These are phyloP conservation scores for Megalurothrips usitatus DNA, from an alignment of 2,888 invertebrate genomes.

Conservation along the genomic window DNA sequence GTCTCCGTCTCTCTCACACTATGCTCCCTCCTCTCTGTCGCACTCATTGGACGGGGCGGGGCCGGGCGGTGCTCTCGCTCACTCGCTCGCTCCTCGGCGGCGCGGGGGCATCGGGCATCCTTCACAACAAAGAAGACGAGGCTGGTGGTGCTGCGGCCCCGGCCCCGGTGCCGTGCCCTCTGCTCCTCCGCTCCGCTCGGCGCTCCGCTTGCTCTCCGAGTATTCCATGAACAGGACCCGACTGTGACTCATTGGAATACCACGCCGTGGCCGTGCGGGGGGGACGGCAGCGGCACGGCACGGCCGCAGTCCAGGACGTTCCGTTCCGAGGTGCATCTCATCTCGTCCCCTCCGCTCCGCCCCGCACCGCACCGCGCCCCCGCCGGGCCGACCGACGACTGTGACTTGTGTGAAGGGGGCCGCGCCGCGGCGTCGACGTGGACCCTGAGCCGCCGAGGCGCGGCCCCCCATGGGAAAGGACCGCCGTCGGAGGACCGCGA, in stretches of 20 bases:
- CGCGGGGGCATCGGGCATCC: neutral
- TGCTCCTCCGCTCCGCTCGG: neutral
- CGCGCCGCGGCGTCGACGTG: too few relatives aligned
- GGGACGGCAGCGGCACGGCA: neutral
- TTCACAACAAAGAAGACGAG: conserved; percentile 13
- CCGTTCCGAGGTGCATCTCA: too few relatives aligned
- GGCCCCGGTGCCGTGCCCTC: neutral
- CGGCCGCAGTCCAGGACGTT: neutral
- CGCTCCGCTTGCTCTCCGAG: neutral
- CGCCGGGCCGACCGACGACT: neutral
- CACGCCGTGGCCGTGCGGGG: neutral
- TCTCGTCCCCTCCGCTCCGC: too few relatives aligned
- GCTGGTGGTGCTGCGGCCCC: neutral
- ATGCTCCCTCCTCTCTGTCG: conserved; percentile 8
- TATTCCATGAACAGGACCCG: too few relatives aligned
- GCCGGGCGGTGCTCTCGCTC: neutral
- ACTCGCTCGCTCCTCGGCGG: neutral
- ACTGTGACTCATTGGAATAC: conserved; percentile 6
- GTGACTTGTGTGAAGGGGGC: neutral
- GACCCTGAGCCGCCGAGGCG: too few relatives aligned
- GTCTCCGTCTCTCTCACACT: too few relatives aligned
- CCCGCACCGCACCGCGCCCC: neutral
- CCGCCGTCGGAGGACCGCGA: too few relatives aligned
- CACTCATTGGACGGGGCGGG: neutral
- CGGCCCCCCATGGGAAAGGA: too few relatives aligned